phyloP scores from a whole-genome alignment of 2,888 invertebrate genomes.

The Lithosia quadra region DNA sequence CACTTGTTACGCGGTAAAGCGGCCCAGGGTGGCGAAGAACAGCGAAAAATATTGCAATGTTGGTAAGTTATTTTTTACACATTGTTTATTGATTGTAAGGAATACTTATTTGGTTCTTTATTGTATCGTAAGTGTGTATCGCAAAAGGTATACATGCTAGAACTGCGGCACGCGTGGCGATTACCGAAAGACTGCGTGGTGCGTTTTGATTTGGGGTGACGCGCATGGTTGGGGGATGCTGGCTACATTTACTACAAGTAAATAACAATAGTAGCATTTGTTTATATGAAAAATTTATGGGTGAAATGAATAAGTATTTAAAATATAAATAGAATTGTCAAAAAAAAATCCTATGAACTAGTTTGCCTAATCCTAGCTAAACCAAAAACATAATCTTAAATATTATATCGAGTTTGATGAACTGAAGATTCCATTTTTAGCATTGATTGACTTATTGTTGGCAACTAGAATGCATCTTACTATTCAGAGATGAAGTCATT shows the following conservation, averaged over 20 bases:
- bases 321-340: background rate
- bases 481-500: background rate
- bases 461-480: background rate
- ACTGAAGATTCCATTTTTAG: background rate
- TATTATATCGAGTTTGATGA: background rate
- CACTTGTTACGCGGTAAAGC: slow-evolving; percentile 49
- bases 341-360: background rate
- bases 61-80: slow-evolving; percentile 46
- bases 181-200: slow-evolving; percentile 79
- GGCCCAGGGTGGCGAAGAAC: slow-evolving; percentile 34
- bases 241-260: slow-evolving; percentile 68
- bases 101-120: slow-evolving; percentile 54
- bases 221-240: slow-evolving; percentile 78
- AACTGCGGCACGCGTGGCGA: slow-evolving; percentile 73
- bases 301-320: background rate
- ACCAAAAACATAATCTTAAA: background rate
- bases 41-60: slow-evolving; percentile 33
- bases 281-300: slow-evolving; percentile 31
- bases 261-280: slow-evolving; percentile 57
- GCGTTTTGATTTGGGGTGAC: slow-evolving; percentile 73
- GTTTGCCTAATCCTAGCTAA: background rate
- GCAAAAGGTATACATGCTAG: slow-evolving; percentile 58
- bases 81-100: slow-evolving; percentile 53
- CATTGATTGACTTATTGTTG: background rate
- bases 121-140: slow-evolving; percentile 48